Base-by-base conservation (phyloP, 2,113 vertebrate species). In the Burhinus oedicnemus region DNA sequence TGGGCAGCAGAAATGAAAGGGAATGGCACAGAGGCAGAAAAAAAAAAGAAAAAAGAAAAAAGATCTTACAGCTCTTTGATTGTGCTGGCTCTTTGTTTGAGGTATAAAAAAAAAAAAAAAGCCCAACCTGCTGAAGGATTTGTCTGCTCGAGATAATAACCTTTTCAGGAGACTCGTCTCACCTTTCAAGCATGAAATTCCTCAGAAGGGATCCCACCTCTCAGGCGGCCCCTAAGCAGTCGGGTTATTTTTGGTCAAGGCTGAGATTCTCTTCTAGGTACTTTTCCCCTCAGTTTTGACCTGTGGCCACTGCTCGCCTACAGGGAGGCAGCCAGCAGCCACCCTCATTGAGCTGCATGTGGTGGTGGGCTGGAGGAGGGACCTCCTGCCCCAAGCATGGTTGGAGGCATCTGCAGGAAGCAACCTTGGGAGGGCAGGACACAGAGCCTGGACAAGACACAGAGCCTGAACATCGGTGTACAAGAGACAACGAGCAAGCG, bases 1-100 rank as follows among this genome's bases (percentile, higher is more conserved):
- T 85, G 96, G 87, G 92, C 95, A 96, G 97, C 90, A 97, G 74
- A 76, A 97, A 91, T 97, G 97, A 97, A 98, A 98, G 78, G 83
- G 92, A 97, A 97, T 21, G 66, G 87, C 51, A 95, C 52, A 82
- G 89, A 93, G 76, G 69, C 66, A 94, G 91, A n/a, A 44, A 17
- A 82, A 74, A 75, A 79, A 40, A 61, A 55, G 79, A 60, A 68
- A 44, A 61, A n/a, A 61, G 45, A 75, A 64, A 88, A 69, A 62
- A 90, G 88, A 95, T 96, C 81, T 92, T 91, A 58, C 21, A 85
- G 77, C 60, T 91, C 96, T 97, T 97, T 97, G 96, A 95, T 97
- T 96, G 69, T 47, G 42, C 87, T 91, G 65, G 51, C 51, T 88
- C 60, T 97, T 96, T 98, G 91, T 94, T 69, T 89, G 97, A 97